Base-by-base conservation (phyloP, 2,888 invertebrate genomes). In the Cosmorhoe ocellata region DNA sequence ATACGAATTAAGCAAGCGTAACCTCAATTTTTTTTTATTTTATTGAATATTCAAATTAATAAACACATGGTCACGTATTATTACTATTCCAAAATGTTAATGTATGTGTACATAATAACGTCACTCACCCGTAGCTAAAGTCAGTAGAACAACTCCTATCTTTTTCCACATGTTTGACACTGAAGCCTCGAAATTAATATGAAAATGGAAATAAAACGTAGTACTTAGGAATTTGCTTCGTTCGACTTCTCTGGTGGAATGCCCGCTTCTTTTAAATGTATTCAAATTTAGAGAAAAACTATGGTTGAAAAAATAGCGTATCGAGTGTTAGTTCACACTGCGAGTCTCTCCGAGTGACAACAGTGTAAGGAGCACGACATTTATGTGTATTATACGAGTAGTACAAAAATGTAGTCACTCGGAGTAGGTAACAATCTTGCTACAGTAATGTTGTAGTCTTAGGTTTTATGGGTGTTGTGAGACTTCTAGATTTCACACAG, bases 181-280 rank as follows among this genome's bases (percentile, higher is more conserved):
- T 24, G 24, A 7, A 28, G n/a, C n/a, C 11, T 27, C 28, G 0
- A 27, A 24, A 41, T 4, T 22, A 12, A 6, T 31, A 10, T 10
- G 11, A 14, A 7, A 26, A 18, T 12, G 11, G n/a, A 12, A 22
- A 12, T 12, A 8, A 36, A 22, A 31, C 5, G n/a, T 12, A 31
- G n/a, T n/a, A n/a, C n/a, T n/a, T n/a, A n/a, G n/a, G 5, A 22
- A 14, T 9, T 36, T 24, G 3, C 28, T 22, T 8, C 28, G 10
- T 18, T 13, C 14, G 38, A 33, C 30, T 38, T 26, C 27, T 24
- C 38, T 39, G 14, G 31, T 24, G 11, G 13, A 38, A 27, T 13
- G 46, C 13, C n/a, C 18, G 24, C 24, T 22, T 32, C 31, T 38
- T 39, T 38, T 46, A 45, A 38, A 38, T 18, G 13, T 44, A 44